Evolutionary conservation across 2,888 invertebrate genomes (phyloP), one percentile per base, ranked within the genome.

Genomic region (Nomada ferruginata): DNA sequence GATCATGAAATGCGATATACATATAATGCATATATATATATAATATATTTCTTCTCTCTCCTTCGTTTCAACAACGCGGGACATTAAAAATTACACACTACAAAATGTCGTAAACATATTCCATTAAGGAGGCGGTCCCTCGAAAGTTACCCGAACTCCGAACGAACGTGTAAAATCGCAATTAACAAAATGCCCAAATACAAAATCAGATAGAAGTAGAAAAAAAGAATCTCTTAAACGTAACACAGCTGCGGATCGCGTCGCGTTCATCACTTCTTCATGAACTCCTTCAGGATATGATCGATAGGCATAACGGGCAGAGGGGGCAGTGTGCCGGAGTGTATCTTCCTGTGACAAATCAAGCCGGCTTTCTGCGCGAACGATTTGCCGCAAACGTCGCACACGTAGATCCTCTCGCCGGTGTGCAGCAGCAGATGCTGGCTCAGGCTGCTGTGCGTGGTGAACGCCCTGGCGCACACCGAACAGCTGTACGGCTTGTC

Each of bases 271-370:
- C 52, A 71, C 18, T 86, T 87, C 42, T 86, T 87, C 23, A 79
- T 83, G 9, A 86, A 86, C 20, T 87, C 76, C 42, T 86, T 88
- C 20, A 87, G 13, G 20, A 90, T 86, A 2, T 86, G 85, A 61
- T 90, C 86, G 65, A 90, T 88, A n/a, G 84, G 85, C 29, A 87
- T 79, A n/a, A 87, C 74, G 3, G 88, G 89, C 2, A 89, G 47
- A 1, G 87, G 89, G 0, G 87, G 86, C 52, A 88, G 42, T 18
- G 59, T 74, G 5, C 89, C 88, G 1, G 89, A 77, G 52, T 91
- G 91, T 13, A 81, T 89, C 42, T 90, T 90, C 1, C 91, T 79
- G 42, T 92, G 91, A 4, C 86, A 84, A n/a, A 85, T 88, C 52
- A 91, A 82, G 11, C 89, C 88, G 29, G 87, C 83, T 47, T 89